Base-by-base conservation (phyloP, 2,797 vertebrate genomes). In the Rhinogobio ventralis region DNA sequence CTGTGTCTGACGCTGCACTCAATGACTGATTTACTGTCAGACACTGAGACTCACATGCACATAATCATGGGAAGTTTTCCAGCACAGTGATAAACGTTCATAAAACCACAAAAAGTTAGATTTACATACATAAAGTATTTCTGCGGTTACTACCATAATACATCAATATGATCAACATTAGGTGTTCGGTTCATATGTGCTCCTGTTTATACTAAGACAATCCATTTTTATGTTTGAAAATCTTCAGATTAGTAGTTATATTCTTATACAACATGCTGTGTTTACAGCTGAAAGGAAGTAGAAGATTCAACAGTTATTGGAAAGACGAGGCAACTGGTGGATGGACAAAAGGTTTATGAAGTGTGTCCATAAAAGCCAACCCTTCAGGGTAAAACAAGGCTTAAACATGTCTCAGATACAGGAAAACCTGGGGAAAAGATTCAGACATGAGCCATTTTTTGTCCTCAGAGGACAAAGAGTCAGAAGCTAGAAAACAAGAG, bases 371-470 rank as follows among this genome's bases (percentile, higher is more conserved):
- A 69, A 68, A 66, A 87, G 77, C 2, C 28, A 81, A 77, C 72
- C 66, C 62, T 36, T 60, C 73, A 62, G 71, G 46, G 30, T 81
- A 30, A 45, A 82, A 71, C 20, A 33, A 46, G 57, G 39, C 11
- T 75, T 33, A 78, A 74, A 30, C 49, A 46, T 64, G 57, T 28
- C 39, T 46, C 33, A 78, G 46, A 66, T 42, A 11, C 51, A 66
- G 82, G 42, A 73, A 78, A 75, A 76, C 79, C 57, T 30, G 39
- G 17, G 60, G 87, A 33, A 80, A 75, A 53, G 49, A 69, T 79
- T 64, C 51, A 23, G 17, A 72, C 30, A 8, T 36, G 20, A 72
- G 15, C 19, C 73, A 14, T 23, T 39, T 28, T 72, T 8, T n/a
- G n/a, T 39, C 53, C 36, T 57, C 67, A 53, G 51, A 51, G 33